Base-by-base conservation (phyloP, 2,797 vertebrate genomes). In the Clarias platycephalus region DNA sequence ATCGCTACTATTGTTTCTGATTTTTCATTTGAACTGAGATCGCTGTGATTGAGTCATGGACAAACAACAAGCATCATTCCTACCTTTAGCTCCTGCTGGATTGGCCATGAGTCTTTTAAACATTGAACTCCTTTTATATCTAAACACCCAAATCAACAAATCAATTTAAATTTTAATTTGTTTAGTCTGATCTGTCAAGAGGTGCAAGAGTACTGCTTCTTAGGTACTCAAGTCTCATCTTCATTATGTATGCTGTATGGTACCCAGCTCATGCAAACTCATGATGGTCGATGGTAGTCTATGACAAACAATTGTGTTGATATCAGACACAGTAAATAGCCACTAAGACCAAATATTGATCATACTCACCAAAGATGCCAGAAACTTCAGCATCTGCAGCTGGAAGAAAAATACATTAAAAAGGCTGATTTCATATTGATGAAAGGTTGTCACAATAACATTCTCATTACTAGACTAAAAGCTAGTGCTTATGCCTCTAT, bases 341-440 rank as follows among this genome's bases (percentile, higher is more conserved):
- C 16, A 28, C 3, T 60, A 63, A 68, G 37, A 66, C 2, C n/a
- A 70, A 76, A 71, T 57, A 79, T 76, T 37, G 20, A 71, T 87
- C n/a, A 64, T 49, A 87, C 86, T 89, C 44, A 89, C 88, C 86
- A 83, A 89, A 89, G 7, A 81, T 44, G 81, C 72, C 83, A 78
- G 53, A 37, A 72, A 79, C 78, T 64, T 87, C 86, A 80, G 77
- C 81, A 64, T 70, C 64, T 2, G 80, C 22, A 74, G 81, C 67
- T 83, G 86, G 67, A 86, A 83, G 26, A 74, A 18, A 74, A 49
- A 53, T 75, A 20, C 37, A 31, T 28, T 5, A 62, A 49, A 34
- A 58, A 13, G 15, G 18, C 31, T 77, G 37, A 82, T 22, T 58
- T 60, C 24, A 34, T 70, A 16, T 37, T 4, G 3, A 67, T 64